phyloP scores from a whole-genome alignment of 2,113 vertebrate species.

The Hoplias malabaricus region DNA sequence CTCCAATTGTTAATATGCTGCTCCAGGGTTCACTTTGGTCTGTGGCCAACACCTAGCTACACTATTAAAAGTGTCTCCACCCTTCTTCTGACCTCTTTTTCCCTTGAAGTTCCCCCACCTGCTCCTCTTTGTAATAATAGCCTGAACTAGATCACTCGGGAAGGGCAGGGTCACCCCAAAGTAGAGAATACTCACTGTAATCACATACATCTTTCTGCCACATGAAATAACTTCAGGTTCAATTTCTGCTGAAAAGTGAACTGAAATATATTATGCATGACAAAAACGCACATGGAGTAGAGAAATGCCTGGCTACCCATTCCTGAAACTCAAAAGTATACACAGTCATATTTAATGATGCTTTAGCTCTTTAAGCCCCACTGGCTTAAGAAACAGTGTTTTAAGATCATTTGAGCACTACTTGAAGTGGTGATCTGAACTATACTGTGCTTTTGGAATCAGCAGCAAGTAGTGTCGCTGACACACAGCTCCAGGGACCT shows the following conservation, averaged over 20 bases:
- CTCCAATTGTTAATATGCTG: background rate
- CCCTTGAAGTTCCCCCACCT: background rate
- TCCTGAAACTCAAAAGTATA: background rate
- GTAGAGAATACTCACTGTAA: constrained; percentile 11
- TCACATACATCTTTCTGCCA: constrained; percentile 16
- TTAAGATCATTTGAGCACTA: background rate
- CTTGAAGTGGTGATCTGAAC: constrained; percentile 5
- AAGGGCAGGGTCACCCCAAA: constrained; percentile 16
- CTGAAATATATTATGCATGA: background rate
- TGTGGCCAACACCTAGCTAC: background rate
- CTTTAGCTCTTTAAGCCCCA: background rate
- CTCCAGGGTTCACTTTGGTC: background rate
- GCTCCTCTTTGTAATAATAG: constrained; percentile 24
- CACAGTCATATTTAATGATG: constrained; percentile 14
- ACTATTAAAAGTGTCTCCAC: constrained; percentile 31
- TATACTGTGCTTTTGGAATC: constrained; percentile 32
- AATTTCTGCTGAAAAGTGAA: constrained; percentile 27
- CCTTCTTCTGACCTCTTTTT: constrained; percentile 44
- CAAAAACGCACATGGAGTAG: background rate
- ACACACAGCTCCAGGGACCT: no score
- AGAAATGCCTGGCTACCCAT: background rate
- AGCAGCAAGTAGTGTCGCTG: no score
- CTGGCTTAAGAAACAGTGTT: background rate
- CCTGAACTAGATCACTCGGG: constrained; percentile 35
- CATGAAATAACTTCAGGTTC: background rate